Evolutionary conservation across 2,113 vertebrate species (phyloP).

Genomic region (Corythaixoides concolor): DNA sequence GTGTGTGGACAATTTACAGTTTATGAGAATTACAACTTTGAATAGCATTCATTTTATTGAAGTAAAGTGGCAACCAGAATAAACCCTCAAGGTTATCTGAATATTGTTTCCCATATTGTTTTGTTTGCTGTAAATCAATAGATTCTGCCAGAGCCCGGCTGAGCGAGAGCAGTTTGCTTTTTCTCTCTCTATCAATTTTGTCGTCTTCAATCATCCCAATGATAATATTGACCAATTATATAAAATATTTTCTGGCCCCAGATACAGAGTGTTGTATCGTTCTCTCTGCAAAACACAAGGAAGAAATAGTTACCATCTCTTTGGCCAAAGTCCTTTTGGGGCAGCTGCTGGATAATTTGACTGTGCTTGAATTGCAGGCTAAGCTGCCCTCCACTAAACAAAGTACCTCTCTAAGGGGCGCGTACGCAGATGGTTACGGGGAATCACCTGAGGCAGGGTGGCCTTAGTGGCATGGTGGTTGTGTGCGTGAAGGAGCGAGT

Average conservation of each 20-base stretch:
- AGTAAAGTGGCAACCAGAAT: background rate
- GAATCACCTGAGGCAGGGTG: background rate
- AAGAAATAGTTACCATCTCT: background rate
- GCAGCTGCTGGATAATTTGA: background rate
- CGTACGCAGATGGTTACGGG: accelerated
- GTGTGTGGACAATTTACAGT: background rate
- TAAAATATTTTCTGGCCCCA: background rate
- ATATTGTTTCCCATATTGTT: background rate
- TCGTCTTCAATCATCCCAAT: background rate
- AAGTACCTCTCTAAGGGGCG: background rate
- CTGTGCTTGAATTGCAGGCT: background rate
- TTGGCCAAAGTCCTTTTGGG: background rate
- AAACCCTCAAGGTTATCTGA: background rate
- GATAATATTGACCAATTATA: background rate
- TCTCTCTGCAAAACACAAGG: background rate
- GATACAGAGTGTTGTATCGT: accelerated
- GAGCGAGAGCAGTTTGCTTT: background rate
- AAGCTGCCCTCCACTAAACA: background rate
- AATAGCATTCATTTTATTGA: background rate
- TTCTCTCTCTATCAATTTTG: background rate
- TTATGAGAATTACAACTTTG: background rate
- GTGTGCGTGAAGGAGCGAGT: background rate
- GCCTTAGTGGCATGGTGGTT: accelerated
- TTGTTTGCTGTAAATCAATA: constrained; percentile 3
- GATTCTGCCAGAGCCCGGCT: background rate